Percentiles rank a stretch among this genome's conserved stretches.
Evolutionary conservation across 1,140 invertebrate species (phyloP).

Genomic region (Arctopsyche grandis): DNA sequence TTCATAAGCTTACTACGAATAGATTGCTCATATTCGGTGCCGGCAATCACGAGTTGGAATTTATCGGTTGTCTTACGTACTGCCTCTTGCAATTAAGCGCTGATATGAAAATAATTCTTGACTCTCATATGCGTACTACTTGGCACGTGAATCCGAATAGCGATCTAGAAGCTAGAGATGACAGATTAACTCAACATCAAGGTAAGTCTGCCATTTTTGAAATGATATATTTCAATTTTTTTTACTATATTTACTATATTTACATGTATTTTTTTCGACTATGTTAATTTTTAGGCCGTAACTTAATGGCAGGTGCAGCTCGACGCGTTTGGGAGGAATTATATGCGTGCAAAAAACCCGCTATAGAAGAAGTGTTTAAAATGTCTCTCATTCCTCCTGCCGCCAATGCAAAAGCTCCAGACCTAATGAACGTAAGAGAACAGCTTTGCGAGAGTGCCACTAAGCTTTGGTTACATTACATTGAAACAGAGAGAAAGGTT

Average conservation of each 20-base stretch:
- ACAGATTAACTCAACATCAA: slow-evolving; percentile 81
- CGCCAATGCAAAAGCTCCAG: slow-evolving; percentile 81
- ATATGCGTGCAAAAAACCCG: slow-evolving; percentile 95
- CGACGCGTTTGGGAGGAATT: slow-evolving; percentile 96
- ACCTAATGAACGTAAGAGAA: slow-evolving; percentile 80
- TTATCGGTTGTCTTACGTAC: slow-evolving; percentile 94
- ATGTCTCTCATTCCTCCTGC: slow-evolving; percentile 77
- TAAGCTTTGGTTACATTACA: slow-evolving; percentile 90
- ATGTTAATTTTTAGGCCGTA: slow-evolving; percentile 67
- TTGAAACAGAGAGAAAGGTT: slow-evolving; percentile 86
- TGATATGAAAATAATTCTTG: slow-evolving; percentile 86
- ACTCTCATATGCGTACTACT: slow-evolving; percentile 81
- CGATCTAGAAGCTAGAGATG: slow-evolving; percentile 77
- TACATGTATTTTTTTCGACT: not conserved
- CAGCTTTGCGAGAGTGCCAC: slow-evolving; percentile 87
- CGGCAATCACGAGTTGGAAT: slow-evolving; percentile 94
- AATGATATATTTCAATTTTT: not conserved
- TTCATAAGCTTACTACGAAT: slow-evolving; percentile 92
- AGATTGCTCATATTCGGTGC: slow-evolving; percentile 91
- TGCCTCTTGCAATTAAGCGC: slow-evolving; percentile 94
- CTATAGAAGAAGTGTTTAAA: slow-evolving; percentile 94
- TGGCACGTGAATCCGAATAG: slow-evolving; percentile 88
- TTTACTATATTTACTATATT: too few relatives aligned
- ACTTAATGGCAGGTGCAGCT: slow-evolving; percentile 89
- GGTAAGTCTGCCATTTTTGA: slow-evolving; percentile 58